A percentile compares a stretch with the other conserved stretches of the same genome.
These are phyloP conservation scores for Diabrotica undecimpunctata DNA, from an alignment of 1,140 invertebrate species.

Conservation along the genomic window DNA sequence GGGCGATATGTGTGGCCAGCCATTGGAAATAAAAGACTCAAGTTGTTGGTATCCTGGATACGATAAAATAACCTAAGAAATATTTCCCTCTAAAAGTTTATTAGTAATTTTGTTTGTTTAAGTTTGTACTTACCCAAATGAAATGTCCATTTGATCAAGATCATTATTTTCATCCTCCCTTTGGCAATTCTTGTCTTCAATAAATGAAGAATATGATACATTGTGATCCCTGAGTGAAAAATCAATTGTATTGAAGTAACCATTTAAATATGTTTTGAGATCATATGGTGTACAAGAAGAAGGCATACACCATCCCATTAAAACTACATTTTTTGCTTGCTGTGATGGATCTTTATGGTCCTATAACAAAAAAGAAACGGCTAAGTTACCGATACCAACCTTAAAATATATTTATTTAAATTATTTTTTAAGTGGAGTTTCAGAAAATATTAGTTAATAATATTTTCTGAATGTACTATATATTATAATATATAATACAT, in stretches of 20 bases:
- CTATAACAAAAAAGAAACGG: slow-evolving; percentile 21
- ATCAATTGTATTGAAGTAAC: slow-evolving; percentile 47
- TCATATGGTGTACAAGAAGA: slow-evolving; percentile 48
- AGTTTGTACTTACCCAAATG: slow-evolving; percentile 48
- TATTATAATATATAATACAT: too few relatives aligned
- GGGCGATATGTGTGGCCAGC: too few relatives aligned
- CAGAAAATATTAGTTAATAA: neutral
- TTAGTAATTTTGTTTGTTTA: neutral
- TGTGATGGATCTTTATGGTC: slow-evolving; percentile 43
- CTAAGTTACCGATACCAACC: neutral
- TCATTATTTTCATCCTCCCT: slow-evolving; percentile 36
- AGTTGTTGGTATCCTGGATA: too few relatives aligned
- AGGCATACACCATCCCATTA: slow-evolving; percentile 54
- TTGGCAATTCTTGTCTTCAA: slow-evolving; percentile 42
- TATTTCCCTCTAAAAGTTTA: too few relatives aligned
- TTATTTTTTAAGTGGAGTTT: neutral
- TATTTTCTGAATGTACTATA: too few relatives aligned
- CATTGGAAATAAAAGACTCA: too few relatives aligned
- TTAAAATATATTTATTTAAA: neutral
- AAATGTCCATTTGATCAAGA: slow-evolving; percentile 44
- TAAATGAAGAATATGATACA: slow-evolving; percentile 42
- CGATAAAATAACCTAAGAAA: too few relatives aligned
- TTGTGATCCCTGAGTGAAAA: slow-evolving; percentile 45
- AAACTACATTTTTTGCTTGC: slow-evolving; percentile 48
- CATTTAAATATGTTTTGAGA: slow-evolving; percentile 45